A percentile compares a stretch with the other conserved stretches of the same genome.
Conservation (phyloP, 2,113 vertebrate species). For the Bos indicus region DNA sequence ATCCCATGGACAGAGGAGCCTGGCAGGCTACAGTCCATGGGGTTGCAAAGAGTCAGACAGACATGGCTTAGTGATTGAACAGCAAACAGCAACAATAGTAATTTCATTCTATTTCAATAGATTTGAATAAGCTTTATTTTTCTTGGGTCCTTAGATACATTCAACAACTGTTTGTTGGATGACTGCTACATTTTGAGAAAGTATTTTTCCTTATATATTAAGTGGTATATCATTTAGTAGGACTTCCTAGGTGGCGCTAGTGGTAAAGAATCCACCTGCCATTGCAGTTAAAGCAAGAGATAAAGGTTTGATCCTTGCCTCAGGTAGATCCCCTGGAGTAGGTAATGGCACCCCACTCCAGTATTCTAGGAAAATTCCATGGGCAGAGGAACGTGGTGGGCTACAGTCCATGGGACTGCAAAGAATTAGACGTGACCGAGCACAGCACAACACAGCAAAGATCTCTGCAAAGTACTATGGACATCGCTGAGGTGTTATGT, state of each 20-base stretch:
- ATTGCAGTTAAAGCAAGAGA: not conserved
- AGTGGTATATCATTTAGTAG: not conserved
- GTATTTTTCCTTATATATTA: not conserved
- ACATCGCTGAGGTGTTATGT: not conserved
- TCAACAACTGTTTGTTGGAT: not conserved
- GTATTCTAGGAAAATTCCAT: not conserved
- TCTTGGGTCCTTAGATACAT: not conserved
- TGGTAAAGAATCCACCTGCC: not conserved
- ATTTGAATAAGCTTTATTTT: not conserved
- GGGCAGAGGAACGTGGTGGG: not conserved
- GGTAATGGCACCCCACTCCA: not conserved
- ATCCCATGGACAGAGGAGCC: not conserved
- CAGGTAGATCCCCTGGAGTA: not conserved
- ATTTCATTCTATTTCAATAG: constrained; percentile 3
- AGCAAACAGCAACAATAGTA: not conserved
- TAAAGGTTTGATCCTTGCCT: not conserved
- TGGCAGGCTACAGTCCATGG: not conserved
- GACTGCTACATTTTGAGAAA: not conserved
- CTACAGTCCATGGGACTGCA: not conserved
- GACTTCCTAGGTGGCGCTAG: not conserved
- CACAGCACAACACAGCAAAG: not conserved
- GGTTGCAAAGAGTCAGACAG: not conserved
- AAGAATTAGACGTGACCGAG: not conserved
- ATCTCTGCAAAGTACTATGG: not conserved
- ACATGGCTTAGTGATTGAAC: not conserved